These are phyloP conservation scores for Fukomys damarensis DNA, from an alignment of 2,113 vertebrate species.

Conservation along the genomic window DNA sequence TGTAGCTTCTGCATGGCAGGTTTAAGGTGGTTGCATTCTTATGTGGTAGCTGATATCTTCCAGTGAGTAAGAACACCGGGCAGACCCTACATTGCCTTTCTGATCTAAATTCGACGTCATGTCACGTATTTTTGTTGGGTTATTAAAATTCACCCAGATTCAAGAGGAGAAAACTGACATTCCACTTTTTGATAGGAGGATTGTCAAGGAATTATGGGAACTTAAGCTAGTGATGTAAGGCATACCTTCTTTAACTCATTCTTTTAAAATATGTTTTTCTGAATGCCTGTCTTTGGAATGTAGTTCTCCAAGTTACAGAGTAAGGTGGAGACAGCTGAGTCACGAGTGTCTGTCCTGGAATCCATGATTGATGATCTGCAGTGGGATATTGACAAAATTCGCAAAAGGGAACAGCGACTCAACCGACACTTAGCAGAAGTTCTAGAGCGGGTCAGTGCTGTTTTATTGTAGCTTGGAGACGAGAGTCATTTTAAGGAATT, in stretches of 20 bases:
- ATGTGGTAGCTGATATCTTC: background rate
- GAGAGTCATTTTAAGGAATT: background rate
- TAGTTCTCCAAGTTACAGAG: conserved; percentile 91
- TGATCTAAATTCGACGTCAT: background rate
- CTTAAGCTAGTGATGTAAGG: background rate
- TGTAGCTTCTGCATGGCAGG: background rate
- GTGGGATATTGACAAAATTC: conserved; percentile 98
- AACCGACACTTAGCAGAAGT: conserved; percentile 95
- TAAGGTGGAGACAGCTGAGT: conserved; percentile 94
- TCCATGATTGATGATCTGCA: conserved; percentile 96
- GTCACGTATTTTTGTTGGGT: background rate
- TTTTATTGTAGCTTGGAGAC: background rate
- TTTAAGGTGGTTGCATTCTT: background rate
- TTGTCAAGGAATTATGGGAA: background rate
- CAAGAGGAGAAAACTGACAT: background rate
- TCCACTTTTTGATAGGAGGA: background rate
- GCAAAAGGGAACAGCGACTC: conserved; percentile 94
- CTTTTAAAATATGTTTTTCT: background rate
- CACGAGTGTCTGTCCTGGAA: conserved; percentile 93
- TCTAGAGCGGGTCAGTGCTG: conserved; percentile 91
- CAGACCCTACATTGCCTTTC: background rate
- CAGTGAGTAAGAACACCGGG: background rate
- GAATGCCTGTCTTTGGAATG: conserved; percentile 27
- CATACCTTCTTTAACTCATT: background rate
- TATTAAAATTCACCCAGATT: background rate